Percentiles rank a stretch among this genome's conserved stretches.
Evolutionary conservation across 1,140 invertebrate genomes (phyloP).

Genomic region (Eumaeus atala): DNA sequence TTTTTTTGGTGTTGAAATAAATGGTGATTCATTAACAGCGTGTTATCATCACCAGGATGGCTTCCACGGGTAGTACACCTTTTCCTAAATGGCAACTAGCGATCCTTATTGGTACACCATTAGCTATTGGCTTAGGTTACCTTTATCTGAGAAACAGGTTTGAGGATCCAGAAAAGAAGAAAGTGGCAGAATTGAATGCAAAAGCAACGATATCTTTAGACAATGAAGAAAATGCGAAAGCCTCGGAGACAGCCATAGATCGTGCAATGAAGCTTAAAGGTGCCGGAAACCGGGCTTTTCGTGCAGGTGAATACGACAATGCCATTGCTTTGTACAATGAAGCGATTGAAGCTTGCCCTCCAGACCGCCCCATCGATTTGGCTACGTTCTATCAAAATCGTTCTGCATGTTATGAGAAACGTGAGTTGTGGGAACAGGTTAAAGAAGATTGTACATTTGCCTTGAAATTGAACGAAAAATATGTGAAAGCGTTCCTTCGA

Average conservation of each 20-base stretch:
- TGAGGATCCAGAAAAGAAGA: constrained; percentile 73
- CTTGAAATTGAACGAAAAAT: constrained; percentile 88
- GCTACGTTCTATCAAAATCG: constrained; percentile 96
- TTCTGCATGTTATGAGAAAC: constrained; percentile 94
- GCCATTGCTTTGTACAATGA: constrained; percentile 91
- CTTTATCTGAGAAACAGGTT: constrained; percentile 82
- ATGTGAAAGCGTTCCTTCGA: constrained; percentile 90
- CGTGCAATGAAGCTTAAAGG: constrained; percentile 86
- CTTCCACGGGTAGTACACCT: constrained; percentile 66
- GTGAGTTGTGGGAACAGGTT: constrained; percentile 90
- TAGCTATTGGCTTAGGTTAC: constrained; percentile 86
- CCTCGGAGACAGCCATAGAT: constrained; percentile 77
- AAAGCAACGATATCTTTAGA: constrained; percentile 74
- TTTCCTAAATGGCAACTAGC: constrained; percentile 83
- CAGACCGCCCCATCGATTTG: constrained; percentile 82
- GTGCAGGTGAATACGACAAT: constrained; percentile 88
- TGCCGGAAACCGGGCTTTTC: constrained; percentile 92
- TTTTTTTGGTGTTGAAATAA: constrained; percentile 38
- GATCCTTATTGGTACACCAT: constrained; percentile 84
- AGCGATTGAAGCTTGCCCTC: constrained; percentile 90
- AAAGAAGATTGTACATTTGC: constrained; percentile 91
- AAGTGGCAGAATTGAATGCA: constrained; percentile 70
- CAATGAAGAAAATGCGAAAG: constrained; percentile 64
- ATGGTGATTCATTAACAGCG: constrained; percentile 50
- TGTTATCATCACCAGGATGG: constrained; percentile 44